Percentiles rank a stretch among this genome's conserved stretches.
These are phyloP conservation scores for Rhynchopsitta pachyrhyncha DNA, from an alignment of 2,113 vertebrate genomes.

Conservation along the genomic window DNA sequence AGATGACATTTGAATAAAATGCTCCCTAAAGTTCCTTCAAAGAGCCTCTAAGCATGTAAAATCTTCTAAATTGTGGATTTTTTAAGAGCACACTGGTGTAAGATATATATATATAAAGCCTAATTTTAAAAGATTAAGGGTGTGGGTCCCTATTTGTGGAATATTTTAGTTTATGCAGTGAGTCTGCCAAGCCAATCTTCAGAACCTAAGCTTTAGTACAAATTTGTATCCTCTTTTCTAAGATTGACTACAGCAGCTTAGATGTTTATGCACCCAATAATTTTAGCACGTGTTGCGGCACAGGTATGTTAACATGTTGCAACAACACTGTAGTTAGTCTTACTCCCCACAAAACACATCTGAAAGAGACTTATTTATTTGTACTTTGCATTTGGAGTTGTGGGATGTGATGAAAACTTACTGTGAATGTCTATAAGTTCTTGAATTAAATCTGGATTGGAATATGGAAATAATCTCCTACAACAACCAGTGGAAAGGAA, in stretches of 20 bases:
- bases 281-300: not conserved
- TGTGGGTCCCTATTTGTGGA: not conserved
- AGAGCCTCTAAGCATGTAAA: not conserved
- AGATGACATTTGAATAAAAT: not conserved
- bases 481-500: not conserved
- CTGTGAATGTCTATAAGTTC: not conserved
- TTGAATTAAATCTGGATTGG: not conserved
- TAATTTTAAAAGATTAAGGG: not conserved
- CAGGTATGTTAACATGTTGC: fast-evolving
- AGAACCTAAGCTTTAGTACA: not conserved
- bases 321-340: not conserved
- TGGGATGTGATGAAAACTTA: not conserved
- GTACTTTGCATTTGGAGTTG: not conserved
- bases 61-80: not conserved
- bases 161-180: not conserved
- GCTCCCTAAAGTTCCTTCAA: not conserved
- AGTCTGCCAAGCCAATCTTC: not conserved
- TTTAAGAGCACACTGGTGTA: not conserved
- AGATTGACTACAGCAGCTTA: not conserved
- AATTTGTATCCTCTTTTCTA: not conserved
- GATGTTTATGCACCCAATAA: not conserved
- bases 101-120: not conserved
- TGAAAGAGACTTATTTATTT: not conserved
- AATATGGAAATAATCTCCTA: not conserved
- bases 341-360: not conserved